Conservation (phyloP, 1,140 invertebrate species). For the Drosophila nannoptera region DNA sequence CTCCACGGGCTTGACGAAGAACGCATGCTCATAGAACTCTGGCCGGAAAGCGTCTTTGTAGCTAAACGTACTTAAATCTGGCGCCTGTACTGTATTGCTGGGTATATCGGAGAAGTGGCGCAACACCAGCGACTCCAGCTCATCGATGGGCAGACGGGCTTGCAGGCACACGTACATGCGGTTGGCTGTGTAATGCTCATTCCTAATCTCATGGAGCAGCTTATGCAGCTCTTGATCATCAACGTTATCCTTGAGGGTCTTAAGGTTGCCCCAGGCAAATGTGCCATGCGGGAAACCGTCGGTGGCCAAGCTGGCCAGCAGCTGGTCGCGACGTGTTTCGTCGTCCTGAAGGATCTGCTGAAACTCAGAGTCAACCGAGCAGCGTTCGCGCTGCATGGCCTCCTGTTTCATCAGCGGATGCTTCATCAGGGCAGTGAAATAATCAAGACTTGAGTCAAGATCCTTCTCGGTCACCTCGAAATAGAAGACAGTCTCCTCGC, state of each 20-base stretch:
- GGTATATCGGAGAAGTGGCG: conserved; percentile 84
- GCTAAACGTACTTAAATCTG: conserved; percentile 81
- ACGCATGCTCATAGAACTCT: conserved; percentile 85
- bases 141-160: conserved; percentile 88
- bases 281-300: conserved; percentile 86
- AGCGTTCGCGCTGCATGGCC: conserved; percentile 93
- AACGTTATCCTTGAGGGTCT: conserved; percentile 86
- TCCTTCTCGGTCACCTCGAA: conserved; percentile 91
- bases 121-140: conserved; percentile 84
- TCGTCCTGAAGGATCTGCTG: conserved; percentile 72
- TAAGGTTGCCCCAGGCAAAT: conserved; percentile 92
- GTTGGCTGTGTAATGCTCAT: conserved; percentile 91
- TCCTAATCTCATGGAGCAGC: conserved; percentile 88
- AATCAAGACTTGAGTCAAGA: conserved; percentile 87
- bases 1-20: conserved; percentile 89
- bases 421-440: conserved; percentile 95
- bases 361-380: conserved; percentile 91
- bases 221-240: conserved; percentile 83
- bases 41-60: conserved; percentile 82
- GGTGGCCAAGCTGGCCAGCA: conserved; percentile 85
- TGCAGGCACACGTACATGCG: conserved; percentile 92
- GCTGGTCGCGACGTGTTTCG: conserved; percentile 82
- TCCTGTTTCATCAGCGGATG: conserved; percentile 91
- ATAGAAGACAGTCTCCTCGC: conserved; percentile 91
- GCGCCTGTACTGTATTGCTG: conserved; percentile 82